Percentiles rank a stretch among this genome's conserved stretches.
Evolutionary conservation across 2,888 invertebrate genomes (phyloP).

Genomic region (Stenodera caucasica): DNA sequence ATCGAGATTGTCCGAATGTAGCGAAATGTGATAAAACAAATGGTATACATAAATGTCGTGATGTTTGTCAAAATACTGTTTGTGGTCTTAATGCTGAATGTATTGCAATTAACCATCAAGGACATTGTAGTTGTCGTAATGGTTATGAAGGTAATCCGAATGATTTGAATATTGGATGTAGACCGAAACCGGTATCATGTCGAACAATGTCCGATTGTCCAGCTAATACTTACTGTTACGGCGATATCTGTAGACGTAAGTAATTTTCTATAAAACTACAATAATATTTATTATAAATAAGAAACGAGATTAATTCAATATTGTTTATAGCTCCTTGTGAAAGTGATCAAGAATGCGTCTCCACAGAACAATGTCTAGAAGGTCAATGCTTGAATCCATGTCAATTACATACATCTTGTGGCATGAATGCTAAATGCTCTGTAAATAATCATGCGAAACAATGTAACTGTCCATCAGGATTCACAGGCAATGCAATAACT

Average conservation of each 20-base stretch:
- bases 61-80: conserved; percentile 74
- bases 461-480: conserved; percentile 82
- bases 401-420: conserved; percentile 73
- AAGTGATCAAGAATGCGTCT: conserved; percentile 76
- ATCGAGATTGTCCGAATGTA: conserved; percentile 78
- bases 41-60: conserved; percentile 77
- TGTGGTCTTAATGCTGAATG: conserved; percentile 89
- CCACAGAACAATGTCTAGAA: conserved; percentile 76
- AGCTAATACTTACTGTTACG: conserved; percentile 79
- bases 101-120: conserved; percentile 71
- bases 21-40: conserved; percentile 75
- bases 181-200: conserved; percentile 74
- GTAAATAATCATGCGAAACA: conserved; percentile 73
- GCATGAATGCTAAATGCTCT: conserved; percentile 78
- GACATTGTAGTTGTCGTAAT: conserved; percentile 75
- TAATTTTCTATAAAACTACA: conserved; percentile 41
- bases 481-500: conserved; percentile 80
- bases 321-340: conserved; percentile 69
- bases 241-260: conserved; percentile 79
- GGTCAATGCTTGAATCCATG: conserved; percentile 85
- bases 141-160: conserved; percentile 79
- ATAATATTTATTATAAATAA: no score
- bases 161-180: conserved; percentile 71
- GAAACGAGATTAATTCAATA: no score
- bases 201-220: conserved; percentile 73